phyloP scores from a whole-genome alignment of 1,140 invertebrate species.

The Cecropterus lyciades region DNA sequence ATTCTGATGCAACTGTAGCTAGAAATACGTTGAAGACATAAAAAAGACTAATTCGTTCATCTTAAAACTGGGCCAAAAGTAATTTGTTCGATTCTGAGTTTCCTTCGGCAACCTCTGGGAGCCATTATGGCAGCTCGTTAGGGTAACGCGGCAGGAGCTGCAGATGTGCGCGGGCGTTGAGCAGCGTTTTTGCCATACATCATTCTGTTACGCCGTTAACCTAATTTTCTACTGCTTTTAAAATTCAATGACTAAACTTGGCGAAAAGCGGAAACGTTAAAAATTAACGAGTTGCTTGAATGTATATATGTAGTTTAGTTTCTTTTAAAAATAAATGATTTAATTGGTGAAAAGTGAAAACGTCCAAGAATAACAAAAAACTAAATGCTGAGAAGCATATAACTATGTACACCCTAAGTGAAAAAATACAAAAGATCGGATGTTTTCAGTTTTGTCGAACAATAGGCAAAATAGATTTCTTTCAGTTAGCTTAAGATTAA shows the following conservation, averaged over 20 bases:
- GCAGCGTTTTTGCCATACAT: slow-evolving; percentile 66
- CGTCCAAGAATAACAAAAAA: too few relatives aligned
- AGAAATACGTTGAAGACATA: not conserved
- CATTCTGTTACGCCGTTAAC: slow-evolving; percentile 58
- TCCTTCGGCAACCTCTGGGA: slow-evolving; percentile 66
- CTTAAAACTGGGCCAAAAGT: slow-evolving; percentile 40
- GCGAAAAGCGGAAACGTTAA: too few relatives aligned
- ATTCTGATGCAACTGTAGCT: too few relatives aligned
- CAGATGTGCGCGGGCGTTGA: slow-evolving; percentile 59
- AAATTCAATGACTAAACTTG: not conserved
- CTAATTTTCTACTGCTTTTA: slow-evolving; percentile 21
- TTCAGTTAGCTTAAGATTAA: not conserved
- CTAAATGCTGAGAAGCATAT: too few relatives aligned
- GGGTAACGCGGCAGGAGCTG: slow-evolving; percentile 55
- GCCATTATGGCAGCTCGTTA: slow-evolving; percentile 78
- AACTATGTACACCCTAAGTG: too few relatives aligned
- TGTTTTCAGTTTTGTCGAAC: too few relatives aligned
- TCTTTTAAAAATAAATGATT: too few relatives aligned
- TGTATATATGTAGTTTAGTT: too few relatives aligned
- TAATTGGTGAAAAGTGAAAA: too few relatives aligned
- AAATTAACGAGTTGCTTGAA: too few relatives aligned
- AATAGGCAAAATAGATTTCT: not conserved
- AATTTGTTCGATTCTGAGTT: slow-evolving; percentile 73
- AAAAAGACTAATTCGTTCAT: slow-evolving; percentile 20
- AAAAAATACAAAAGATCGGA: too few relatives aligned